Base-by-base conservation (phyloP, 2,797 vertebrate species). In the Iguana delicatissima region DNA sequence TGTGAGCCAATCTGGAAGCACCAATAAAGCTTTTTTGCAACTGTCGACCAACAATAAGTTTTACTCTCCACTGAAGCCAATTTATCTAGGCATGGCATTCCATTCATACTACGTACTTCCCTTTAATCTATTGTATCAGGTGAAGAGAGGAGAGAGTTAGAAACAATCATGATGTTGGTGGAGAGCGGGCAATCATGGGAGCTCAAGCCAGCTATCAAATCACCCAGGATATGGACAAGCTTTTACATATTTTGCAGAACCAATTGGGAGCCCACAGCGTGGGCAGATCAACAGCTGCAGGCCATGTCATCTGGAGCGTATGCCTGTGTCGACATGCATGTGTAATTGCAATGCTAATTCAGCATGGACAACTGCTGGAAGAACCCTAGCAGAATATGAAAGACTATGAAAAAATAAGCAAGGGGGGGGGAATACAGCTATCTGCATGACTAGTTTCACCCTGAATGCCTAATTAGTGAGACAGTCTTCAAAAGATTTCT, bases 401-500 rank as follows among this genome's bases (percentile, higher is more conserved):
- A 90, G 84, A 26, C 0, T 62, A 62, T 87, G 0, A 93, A 89
- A 9, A 20, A 90, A 76, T n/a, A 93, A 84, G 85, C n/a, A 10
- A 59, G 26, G 24, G 69, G 9, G 10, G 16, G 14, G 14, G 94
- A 95, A 95, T 91, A 69, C 74, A 92, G 57, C 73, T 93, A 92
- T 84, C 82, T 88, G 82, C 88, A 84, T 46, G 79, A 90, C 85
- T 89, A 88, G 57, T 93, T 96, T 92, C 82, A 93, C 89, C 89
- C 84, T 90, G 89, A 80, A 92, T 91, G 38, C 73, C 92, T 91
- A 92, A 96, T 95, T 95, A 93, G 80, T 90, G 77, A 93, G 57
- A 76, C 84, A 92, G 67, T n/a, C 85, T 92, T 91, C 85, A 86
- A 93, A 90, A 90, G 91, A 59, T 79, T 94, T 93, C 90, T 89